Evolutionary conservation across 2,113 vertebrate genomes (phyloP), one percentile per base, ranked within the genome.

Genomic region (Heterotilapia buettikoferi): DNA sequence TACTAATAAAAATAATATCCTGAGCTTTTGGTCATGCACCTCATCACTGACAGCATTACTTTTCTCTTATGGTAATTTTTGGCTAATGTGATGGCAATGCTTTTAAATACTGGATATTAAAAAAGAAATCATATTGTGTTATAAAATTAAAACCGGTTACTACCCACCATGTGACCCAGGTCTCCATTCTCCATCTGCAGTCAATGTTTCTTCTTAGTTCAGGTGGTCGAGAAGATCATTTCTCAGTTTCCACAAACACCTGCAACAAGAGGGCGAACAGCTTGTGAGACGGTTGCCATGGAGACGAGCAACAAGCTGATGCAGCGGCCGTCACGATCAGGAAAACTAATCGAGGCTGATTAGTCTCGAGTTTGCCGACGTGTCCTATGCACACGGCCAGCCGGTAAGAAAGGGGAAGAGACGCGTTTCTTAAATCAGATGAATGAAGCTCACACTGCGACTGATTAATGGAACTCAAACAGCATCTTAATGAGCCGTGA

Each of bases 101-200:
- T 50, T 50, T 50, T 19, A 50, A 47, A 50, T 19, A 78, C 26
- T 45, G 40, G 40, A 26, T 45, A 26, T 68, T 71, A 43, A 4
- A 24, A 71, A 68, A 43, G 10, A 73, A 45, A 26, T 45, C 40
- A 18, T 73, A 73, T 26, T 24, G 24, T 45, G 9, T 6, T 7
- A 19, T 50, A 7, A 50, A 50, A 50, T 78, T 31, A 78, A 78
- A 47, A 50, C 71, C 3, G 3, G 16, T 76, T 76, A 47, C 24
- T 19, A 18, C 71, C 71, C 78, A 90, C 98, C 97, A 97, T 97
- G 97, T 97, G 97, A 94, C 96, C 97, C 97, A 98, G 97, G 97
- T 98, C 98, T 97, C 98, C 97, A 98, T 99, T 98, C 97, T 99
- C 97, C 98, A 98, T 98, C 73, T 86, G 90, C 84, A 66, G 73